These are phyloP conservation scores for Marcusenius ussheri DNA, from an alignment of 2,113 vertebrate genomes.

Conservation along the genomic window DNA sequence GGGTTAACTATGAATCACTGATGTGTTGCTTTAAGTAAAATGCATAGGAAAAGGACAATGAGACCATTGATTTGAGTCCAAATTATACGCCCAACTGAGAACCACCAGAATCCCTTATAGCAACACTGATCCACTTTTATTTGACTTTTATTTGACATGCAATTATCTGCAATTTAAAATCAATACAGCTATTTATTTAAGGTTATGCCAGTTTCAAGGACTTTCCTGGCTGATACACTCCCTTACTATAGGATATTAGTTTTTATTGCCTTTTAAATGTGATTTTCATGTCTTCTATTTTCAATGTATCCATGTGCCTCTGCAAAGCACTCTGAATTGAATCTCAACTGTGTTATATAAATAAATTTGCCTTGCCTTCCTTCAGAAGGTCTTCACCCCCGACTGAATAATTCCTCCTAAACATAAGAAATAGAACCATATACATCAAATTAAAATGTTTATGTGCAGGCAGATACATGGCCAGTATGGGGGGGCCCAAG, in stretches of 20 bases:
- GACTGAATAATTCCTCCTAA: no score
- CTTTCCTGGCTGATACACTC: neutral
- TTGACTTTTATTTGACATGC: neutral
- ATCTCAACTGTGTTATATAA: neutral
- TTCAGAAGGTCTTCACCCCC: no score
- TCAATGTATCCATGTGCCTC: neutral
- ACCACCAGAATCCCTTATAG: neutral
- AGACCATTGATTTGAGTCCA: neutral
- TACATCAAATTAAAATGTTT: no score
- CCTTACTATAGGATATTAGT: neutral
- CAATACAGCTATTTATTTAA: neutral
- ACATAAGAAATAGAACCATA: no score
- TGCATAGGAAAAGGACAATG: constrained; percentile 4
- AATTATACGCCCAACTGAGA: neutral
- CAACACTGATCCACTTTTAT: neutral
- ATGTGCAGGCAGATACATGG: no score
- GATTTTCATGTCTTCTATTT: neutral
- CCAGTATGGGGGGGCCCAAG: no score
- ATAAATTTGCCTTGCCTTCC: neutral
- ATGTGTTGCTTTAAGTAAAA: constrained; percentile 22
- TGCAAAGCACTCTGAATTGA: neutral
- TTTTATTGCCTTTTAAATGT: neutral
- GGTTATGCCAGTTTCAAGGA: neutral
- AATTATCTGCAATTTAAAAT: neutral
- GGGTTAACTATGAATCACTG: constrained; percentile 34